phyloP scores from a whole-genome alignment of 2,888 invertebrate genomes.

The Stenoptilia bipunctidactyla region DNA sequence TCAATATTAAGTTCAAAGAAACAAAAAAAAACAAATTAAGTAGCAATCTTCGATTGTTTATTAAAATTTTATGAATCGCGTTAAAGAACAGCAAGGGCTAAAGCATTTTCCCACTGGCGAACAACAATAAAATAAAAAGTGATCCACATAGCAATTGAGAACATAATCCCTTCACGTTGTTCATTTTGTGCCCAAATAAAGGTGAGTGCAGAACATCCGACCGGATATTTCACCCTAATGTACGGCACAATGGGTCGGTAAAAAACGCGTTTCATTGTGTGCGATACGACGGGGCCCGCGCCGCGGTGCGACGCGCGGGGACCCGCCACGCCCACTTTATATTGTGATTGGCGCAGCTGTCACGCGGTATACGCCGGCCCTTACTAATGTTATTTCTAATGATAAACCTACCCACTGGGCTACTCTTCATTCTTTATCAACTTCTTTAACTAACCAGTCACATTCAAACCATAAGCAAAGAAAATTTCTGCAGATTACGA shows the following conservation, averaged over 20 bases:
- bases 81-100: neutral
- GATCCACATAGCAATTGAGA: constrained; percentile 16
- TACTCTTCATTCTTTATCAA: too few species aligned
- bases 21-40: neutral
- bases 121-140: constrained; percentile 10
- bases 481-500: too few species aligned
- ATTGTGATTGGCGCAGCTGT: constrained; percentile 72
- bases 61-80: constrained; percentile 3
- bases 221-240: constrained; percentile 67
- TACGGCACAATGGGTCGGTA: constrained; percentile 56
- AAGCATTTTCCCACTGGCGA: neutral
- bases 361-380: constrained; percentile 40
- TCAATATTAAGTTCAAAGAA: neutral
- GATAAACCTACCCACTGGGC: neutral
- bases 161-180: constrained; percentile 50
- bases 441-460: too few species aligned
- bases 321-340: constrained; percentile 52
- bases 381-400: constrained; percentile 16
- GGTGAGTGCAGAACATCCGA: constrained; percentile 63
- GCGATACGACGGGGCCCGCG: constrained; percentile 34
- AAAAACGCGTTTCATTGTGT: constrained; percentile 58
- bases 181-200: constrained; percentile 52
- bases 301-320: constrained; percentile 27
- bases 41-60: constrained; percentile 1
- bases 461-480: too few species aligned